phyloP scores from a whole-genome alignment of 1,140 invertebrate genomes.

The Pachyrhynchus sulphureomaculatus region DNA sequence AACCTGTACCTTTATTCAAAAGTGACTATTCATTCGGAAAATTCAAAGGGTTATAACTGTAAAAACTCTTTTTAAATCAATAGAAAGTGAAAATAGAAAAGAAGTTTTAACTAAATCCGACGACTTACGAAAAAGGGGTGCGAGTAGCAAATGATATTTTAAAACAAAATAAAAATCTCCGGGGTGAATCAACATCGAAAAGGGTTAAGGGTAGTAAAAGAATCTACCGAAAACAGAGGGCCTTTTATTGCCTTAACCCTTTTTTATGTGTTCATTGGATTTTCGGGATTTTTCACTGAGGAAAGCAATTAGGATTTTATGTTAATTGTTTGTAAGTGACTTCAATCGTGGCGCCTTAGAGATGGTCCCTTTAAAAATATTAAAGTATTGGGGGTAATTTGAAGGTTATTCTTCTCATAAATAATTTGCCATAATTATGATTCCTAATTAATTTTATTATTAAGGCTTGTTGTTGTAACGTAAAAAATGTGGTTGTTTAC shows the following conservation, averaged over 20 bases:
- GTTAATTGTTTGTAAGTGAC: slow-evolving; percentile 42
- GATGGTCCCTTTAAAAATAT: slow-evolving; percentile 4
- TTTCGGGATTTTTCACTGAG: slow-evolving; percentile 36
- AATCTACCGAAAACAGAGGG: slow-evolving; percentile 23
- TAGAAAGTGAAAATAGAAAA: no score
- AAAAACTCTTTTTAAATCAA: no score
- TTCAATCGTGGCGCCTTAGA: slow-evolving; percentile 33
- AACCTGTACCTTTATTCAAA: no score
- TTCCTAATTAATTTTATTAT: not conserved
- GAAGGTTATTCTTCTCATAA: not conserved
- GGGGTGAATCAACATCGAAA: slow-evolving; percentile 35
- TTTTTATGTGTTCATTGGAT: slow-evolving; percentile 41
- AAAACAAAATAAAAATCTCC: slow-evolving; percentile 34
- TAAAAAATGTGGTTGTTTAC: no score
- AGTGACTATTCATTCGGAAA: no score
- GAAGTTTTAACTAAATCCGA: no score
- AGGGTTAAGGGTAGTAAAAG: slow-evolving; percentile 35
- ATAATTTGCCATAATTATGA: not conserved
- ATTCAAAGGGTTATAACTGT: no score
- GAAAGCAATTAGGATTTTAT: slow-evolving; percentile 41
- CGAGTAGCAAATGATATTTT: no score
- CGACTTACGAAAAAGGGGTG: no score
- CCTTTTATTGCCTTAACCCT: slow-evolving; percentile 31
- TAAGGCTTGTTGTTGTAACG: no score
- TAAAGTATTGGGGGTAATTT: not conserved